Percentiles rank a stretch among this genome's conserved stretches.
These are phyloP conservation scores for rat (Rattus norvegicus) DNA, from an alignment of 2,113 vertebrate genomes.

Conservation along the genomic window DNA sequence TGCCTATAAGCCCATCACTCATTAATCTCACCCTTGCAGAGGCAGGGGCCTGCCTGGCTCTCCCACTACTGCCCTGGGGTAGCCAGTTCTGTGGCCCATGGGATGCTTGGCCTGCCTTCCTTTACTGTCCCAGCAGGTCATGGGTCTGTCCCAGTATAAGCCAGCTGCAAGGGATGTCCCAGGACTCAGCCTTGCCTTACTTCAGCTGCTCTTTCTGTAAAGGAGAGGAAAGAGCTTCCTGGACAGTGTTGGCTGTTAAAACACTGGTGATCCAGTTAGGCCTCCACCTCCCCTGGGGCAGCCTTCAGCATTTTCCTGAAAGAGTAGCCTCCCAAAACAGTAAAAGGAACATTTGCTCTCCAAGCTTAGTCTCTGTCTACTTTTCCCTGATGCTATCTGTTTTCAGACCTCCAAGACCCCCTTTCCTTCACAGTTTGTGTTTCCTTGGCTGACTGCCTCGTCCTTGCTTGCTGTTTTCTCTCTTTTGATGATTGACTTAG, in stretches of 20 bases:
- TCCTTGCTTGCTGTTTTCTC: background rate
- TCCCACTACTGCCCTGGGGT: background rate
- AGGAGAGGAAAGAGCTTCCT: background rate
- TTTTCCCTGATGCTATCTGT: background rate
- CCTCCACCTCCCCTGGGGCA: background rate
- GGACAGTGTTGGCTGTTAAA: background rate
- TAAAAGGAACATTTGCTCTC: conserved; percentile 23
- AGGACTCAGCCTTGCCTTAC: too few species aligned
- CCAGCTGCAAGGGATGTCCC: background rate
- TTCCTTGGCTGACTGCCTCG: conserved; percentile 36
- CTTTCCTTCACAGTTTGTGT: background rate
- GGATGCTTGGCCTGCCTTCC: background rate
- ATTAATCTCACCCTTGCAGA: too few species aligned
- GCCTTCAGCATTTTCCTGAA: conserved; percentile 41
- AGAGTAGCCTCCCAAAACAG: background rate
- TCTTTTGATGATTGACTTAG: conserved; percentile 20
- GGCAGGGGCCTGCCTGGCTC: background rate
- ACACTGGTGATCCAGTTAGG: background rate
- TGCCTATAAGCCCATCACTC: too few species aligned
- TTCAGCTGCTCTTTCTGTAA: background rate
- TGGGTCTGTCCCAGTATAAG: background rate
- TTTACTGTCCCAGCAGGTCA: background rate
- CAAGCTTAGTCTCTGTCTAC: background rate
- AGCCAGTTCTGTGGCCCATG: background rate
- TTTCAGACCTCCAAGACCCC: background rate